Conservation (phyloP, 2,113 vertebrate genomes). For the Gallinago media region DNA sequence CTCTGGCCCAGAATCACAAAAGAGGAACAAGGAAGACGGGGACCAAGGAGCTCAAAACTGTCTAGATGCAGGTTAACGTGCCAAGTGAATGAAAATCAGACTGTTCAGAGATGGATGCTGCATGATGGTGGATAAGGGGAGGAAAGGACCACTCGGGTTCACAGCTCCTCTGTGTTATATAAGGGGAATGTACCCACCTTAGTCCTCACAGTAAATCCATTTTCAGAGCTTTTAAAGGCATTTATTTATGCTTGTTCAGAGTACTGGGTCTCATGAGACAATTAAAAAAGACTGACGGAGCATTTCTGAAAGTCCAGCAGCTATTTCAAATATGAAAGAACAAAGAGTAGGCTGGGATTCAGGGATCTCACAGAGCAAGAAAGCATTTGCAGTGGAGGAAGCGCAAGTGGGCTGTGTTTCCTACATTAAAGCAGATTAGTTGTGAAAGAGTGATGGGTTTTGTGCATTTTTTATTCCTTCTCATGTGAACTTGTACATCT, state of each 20-base stretch:
- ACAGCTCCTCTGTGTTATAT: neutral
- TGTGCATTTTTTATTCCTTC: slow-evolving; percentile 37
- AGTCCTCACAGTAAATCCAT: neutral
- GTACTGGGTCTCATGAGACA: slow-evolving; percentile 25
- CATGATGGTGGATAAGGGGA: neutral
- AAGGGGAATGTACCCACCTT: neutral
- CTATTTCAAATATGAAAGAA: slow-evolving; percentile 41
- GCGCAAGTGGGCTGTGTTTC: neutral
- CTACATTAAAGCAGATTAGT: slow-evolving; percentile 48
- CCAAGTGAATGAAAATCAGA: neutral
- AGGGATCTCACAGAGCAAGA: slow-evolving; percentile 4
- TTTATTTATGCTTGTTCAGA: slow-evolving; percentile 26
- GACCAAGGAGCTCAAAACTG: neutral
- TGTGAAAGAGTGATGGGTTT: slow-evolving; percentile 29
- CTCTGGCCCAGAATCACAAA: neutral
- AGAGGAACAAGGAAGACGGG: neutral
- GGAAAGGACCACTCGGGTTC: neutral
- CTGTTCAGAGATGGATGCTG: neutral
- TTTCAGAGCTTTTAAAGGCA: slow-evolving; percentile 7
- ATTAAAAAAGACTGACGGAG: neutral
- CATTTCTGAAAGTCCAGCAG: slow-evolving; percentile 18
- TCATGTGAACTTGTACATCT: slow-evolving; percentile 49
- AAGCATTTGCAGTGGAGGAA: neutral
- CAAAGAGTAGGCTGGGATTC: slow-evolving; percentile 26
- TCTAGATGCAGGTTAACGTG: neutral